Evolutionary conservation across 2,113 vertebrate species (phyloP), one percentile per base, ranked within the genome.

Genomic region (Clarias gariepinus): DNA sequence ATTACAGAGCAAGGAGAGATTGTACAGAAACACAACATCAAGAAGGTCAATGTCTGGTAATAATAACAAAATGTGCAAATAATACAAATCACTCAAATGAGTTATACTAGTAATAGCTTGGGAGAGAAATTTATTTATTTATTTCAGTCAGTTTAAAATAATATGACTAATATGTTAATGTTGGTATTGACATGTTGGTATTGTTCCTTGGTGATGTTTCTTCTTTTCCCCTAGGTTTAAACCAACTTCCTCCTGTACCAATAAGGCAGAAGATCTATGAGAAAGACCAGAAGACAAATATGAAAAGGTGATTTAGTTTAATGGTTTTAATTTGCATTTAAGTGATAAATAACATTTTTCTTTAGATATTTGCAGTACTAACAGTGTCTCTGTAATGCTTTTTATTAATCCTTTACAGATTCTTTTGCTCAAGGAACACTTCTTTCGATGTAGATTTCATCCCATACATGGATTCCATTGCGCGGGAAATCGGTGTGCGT

Each of bases 391-490:
- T 87, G 81, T 3, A 36, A 0, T 12, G 2, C 18, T 86, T 60
- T 87, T 11, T 55, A 1, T 52, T 83, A 1, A 64, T 88, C 36
- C 28, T 83, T 84, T 60, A 69, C 84, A 95, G 93, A 36, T 86
- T 68, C 28, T 28, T 61, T 0, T 87, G 85, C 84, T 90, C 89
- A 18, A 87, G 18, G 21, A 55, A 85, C 78, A 91, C 92, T 82
- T 95, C 93, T 30, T 92, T 96, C 41, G 93, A 95, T 81, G 78
- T 94, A 0, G 88, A 94, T 77, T 97, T 93, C 73, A 91, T 98
- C 60, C 2, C 92, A 76, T 98, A 97, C 90, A 52, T 93, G 12
- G 96, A 97, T 77, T 95, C 95, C 41, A 91, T 99, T 0, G 96
- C 97, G 0, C 58, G 68, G 0, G 90, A 95, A 90, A 91, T 98